phyloP scores from a whole-genome alignment of 37 sponge, comb jelly and placozoan species.

The Geodia barretti region DNA sequence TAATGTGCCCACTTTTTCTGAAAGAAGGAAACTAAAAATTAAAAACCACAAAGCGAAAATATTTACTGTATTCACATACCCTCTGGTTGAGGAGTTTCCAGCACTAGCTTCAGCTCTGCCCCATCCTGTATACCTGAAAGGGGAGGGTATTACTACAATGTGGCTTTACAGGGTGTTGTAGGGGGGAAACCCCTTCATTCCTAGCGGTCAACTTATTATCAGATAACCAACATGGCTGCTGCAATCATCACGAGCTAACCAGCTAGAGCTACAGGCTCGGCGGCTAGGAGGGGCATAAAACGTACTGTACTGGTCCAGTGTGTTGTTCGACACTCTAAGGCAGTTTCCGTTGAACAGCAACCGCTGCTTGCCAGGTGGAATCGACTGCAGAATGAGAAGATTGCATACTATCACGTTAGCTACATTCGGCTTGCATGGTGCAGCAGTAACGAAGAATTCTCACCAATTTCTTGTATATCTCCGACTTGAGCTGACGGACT shows the following conservation, averaged over 20 bases:
- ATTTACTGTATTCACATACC: too few species aligned
- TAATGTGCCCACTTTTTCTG: background rate
- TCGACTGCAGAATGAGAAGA: slow-evolving; percentile 14
- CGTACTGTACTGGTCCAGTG: background rate
- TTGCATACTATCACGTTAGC: background rate
- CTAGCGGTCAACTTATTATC: too few species aligned
- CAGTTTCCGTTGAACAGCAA: slow-evolving; percentile 50
- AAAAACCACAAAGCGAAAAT: too few species aligned
- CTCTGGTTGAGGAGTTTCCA: background rate
- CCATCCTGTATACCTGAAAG: background rate
- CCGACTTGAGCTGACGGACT: slow-evolving; percentile 30
- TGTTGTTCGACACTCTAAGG: background rate
- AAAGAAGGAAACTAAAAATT: background rate
- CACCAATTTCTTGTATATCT: slow-evolving; percentile 46
- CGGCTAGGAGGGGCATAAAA: background rate
- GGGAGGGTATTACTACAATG: background rate
- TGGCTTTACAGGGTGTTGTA: background rate
- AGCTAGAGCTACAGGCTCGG: background rate
- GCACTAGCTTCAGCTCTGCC: background rate
- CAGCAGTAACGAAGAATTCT: background rate
- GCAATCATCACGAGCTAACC: too few species aligned
- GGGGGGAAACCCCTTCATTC: too few species aligned
- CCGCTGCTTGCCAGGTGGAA: slow-evolving; percentile 35
- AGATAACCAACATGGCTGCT: too few species aligned
- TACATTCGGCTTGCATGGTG: too few species aligned